Evolutionary conservation across 2,113 vertebrate species (phyloP), one percentile per base, ranked within the genome.

Genomic region (Stegastes partitus): DNA sequence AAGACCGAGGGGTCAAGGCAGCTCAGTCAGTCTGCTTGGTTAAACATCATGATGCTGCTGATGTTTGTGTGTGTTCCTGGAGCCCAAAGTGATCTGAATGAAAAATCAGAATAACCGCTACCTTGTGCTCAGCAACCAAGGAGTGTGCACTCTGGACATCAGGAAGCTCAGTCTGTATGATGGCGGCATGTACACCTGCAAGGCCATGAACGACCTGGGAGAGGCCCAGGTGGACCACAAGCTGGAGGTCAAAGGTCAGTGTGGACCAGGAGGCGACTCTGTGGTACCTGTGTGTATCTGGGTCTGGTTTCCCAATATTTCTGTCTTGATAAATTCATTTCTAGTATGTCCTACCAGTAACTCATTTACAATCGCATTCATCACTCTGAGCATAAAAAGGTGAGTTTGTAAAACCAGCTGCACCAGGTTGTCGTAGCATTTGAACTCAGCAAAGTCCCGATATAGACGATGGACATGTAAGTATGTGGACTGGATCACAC

Each of bases 11-110:
- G n/a, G n/a, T n/a, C n/a, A n/a, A n/a, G n/a, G n/a, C n/a, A n/a
- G n/a, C n/a, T n/a, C n/a, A n/a, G 26, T 28, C 26, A 28, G 26
- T 28, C 26, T 28, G 26, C 5, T 5, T 28, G 26, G n/a, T n/a
- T n/a, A n/a, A n/a, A n/a, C n/a, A n/a, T n/a, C n/a, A n/a, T n/a
- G n/a, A n/a, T n/a, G n/a, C n/a, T n/a, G n/a, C n/a, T 31, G 31
- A 7, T 31, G 31, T 31, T 31, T 31, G 31, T 31, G 31, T 31
- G 31, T 31, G 31, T 7, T 31, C 56, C 44, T 64, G 31, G 88
- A 99, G 98, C 95, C 98, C 74, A 99, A 99, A 92, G 97, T 99
- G 83, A 96, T 96, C 78, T 99, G 98, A 98, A 95, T 98, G 97
- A 99, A 99, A 90, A 99, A 99, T 89, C 98, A 97, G 93, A n/a